Evolutionary conservation across 2,888 invertebrate species (phyloP).

Genomic region (Julus scandinavius): DNA sequence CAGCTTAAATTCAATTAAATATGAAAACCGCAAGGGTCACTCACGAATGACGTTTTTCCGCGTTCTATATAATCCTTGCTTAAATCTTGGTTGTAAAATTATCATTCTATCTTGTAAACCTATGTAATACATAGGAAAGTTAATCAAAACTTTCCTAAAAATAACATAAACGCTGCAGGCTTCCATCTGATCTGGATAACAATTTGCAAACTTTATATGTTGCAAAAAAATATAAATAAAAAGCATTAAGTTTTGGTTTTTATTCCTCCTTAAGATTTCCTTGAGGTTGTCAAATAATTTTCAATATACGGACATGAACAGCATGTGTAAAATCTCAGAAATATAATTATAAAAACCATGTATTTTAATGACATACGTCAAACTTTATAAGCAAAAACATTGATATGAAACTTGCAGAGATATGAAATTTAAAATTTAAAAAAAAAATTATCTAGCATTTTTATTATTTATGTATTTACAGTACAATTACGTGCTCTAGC

Average conservation of each 20-base stretch:
- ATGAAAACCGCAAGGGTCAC: background rate
- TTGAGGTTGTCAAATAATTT: background rate
- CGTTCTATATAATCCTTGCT: background rate
- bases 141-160: background rate
- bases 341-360: too few relatives aligned
- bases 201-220: background rate
- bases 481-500: too few relatives aligned
- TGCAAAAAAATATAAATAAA: background rate
- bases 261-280: background rate
- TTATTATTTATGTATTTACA: too few relatives aligned
- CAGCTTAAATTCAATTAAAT: background rate
- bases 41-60: background rate
- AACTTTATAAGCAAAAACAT: too few relatives aligned
- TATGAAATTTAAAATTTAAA: too few relatives aligned
- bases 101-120: background rate
- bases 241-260: background rate
- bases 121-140: too few relatives aligned
- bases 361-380: too few relatives aligned
- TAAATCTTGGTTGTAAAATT: background rate
- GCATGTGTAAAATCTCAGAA: too few relatives aligned
- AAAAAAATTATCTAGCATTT: too few relatives aligned
- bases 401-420: too few relatives aligned
- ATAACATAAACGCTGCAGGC: background rate
- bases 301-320: background rate
- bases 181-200: background rate